These are phyloP conservation scores for Hypotaenidia philippensis DNA, from an alignment of 2,797 vertebrate genomes.

Conservation along the genomic window DNA sequence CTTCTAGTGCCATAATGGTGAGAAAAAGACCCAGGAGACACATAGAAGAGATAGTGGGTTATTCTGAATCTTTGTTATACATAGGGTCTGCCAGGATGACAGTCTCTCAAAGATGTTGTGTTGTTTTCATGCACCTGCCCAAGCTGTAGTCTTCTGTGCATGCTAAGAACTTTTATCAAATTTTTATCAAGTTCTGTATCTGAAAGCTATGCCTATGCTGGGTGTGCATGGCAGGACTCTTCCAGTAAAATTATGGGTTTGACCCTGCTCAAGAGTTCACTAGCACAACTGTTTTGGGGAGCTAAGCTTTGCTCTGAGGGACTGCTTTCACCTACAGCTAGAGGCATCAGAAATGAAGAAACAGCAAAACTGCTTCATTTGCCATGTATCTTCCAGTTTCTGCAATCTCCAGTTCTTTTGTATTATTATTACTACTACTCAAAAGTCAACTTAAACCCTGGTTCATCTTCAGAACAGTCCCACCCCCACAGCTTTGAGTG, in stretches of 20 bases:
- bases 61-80: background rate
- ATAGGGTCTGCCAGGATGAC: background rate
- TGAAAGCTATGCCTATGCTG: background rate
- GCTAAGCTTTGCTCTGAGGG: background rate
- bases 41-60: background rate
- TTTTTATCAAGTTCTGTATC: background rate
- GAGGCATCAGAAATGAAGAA: background rate
- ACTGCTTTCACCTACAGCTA: background rate
- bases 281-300: background rate
- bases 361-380: background rate
- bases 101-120: background rate
- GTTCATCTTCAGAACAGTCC: background rate
- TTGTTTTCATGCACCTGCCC: background rate
- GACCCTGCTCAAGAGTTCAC: background rate
- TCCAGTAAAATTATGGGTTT: background rate
- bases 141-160: background rate
- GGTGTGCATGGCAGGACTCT: background rate
- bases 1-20: background rate
- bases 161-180: background rate
- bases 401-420: rapidly evolving
- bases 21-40: background rate
- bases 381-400: background rate
- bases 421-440: background rate
- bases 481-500: background rate
- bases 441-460: background rate